Evolutionary conservation across 2,113 vertebrate genomes (phyloP).

Genomic region (Carassius auratus): DNA sequence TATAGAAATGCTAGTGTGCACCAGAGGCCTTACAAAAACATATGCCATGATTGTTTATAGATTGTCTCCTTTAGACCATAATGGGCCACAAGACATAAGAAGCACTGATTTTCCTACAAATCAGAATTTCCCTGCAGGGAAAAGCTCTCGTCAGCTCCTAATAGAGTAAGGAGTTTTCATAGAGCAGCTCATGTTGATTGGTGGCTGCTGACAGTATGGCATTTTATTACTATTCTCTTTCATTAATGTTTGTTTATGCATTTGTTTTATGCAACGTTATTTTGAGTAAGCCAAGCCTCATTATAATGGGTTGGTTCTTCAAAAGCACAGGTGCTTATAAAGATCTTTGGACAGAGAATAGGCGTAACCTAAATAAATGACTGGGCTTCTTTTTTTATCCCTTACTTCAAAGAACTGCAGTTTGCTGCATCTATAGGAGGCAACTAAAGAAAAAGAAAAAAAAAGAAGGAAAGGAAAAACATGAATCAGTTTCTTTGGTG

Average conservation of each 20-base stretch:
- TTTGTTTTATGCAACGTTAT: not conserved
- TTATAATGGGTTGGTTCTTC: not conserved
- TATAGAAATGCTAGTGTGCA: conserved; percentile 39
- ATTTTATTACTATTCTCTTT: not conserved
- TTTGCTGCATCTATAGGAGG: not conserved
- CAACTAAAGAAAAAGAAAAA: not conserved
- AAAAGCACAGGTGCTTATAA: not conserved
- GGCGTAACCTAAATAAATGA: conserved; percentile 8
- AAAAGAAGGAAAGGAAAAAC: not conserved
- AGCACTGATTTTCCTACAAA: not conserved
- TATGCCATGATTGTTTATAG: too few species aligned
- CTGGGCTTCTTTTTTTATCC: not conserved
- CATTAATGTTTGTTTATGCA: not conserved
- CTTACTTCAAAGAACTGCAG: conserved; percentile 3
- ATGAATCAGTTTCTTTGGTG: not conserved
- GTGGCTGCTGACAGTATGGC: not conserved
- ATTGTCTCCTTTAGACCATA: conserved; percentile 48
- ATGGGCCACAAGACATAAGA: not conserved
- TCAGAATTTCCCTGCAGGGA: not conserved
- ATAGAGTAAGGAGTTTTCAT: not conserved
- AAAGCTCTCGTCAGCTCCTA: not conserved
- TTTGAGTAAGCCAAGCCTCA: not conserved
- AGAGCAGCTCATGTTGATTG: not conserved
- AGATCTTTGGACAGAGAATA: not conserved
- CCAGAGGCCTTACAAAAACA: conserved; percentile 47